Base-by-base conservation (phyloP, 2,113 vertebrate species). In the Candoia aspera region DNA sequence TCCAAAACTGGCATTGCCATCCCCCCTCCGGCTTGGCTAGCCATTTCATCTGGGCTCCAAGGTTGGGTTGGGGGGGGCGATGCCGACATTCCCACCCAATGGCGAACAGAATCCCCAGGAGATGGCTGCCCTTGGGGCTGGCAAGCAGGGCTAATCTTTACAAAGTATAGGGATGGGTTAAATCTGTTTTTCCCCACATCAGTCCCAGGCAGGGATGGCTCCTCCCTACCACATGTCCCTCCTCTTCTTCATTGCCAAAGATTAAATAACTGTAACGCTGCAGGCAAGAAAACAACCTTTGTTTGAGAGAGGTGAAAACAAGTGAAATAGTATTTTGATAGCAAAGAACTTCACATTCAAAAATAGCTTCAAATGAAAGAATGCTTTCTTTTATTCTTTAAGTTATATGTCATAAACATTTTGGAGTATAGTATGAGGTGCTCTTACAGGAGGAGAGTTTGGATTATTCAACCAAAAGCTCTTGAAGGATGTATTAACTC, bases 1-100 rank as follows among this genome's bases (percentile, higher is more conserved):
- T 54, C 29, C 58, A 19, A 33, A n/a, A 33, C n/a, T 19, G 17
- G 8, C 37, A 42, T 79, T 42, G 73, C 33, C 33, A 9, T 37
- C 17, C 15, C 9, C 24, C 23, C 8, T 21, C 0, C 0, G 42
- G 68, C 17, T 84, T 24, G 1, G 42, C 13, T 0, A 12, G 92
- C 84, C 60, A 57, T 12, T 0, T 23, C 86, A 23, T 19, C 33
- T 4, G 86, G 1, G n/a, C 33, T 24, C n/a, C 8, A n/a, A n/a
- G n/a, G 86, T 4, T n/a, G n/a, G n/a, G 15, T 15, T 73, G 17
- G n/a, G 64, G 6, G 42, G 53, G 3, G 54, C 85, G 8, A 23
- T 11, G 1, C 4, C 4, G 57, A 6, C 57, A 5, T 87, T 17
- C n/a, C n/a, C n/a, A 37, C 2, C 3, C 55, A 42, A 5, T 55